phyloP scores from a whole-genome alignment of 2,797 vertebrate genomes.

The Neostethus bicornis region DNA sequence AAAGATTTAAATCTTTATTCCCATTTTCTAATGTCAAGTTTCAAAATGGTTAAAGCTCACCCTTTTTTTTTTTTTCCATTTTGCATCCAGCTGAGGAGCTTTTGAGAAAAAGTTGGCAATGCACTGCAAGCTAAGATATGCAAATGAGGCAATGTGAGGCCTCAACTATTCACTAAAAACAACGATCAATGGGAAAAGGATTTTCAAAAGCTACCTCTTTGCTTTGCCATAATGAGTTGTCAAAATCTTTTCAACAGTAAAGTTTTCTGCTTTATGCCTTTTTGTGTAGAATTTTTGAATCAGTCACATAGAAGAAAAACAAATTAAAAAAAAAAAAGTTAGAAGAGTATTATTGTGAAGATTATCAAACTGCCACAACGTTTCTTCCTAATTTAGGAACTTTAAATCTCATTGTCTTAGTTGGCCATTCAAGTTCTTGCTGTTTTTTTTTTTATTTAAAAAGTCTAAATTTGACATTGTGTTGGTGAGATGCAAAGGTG shows the following conservation, averaged over 20 bases:
- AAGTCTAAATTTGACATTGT: not conserved
- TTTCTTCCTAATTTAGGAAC: too few species aligned
- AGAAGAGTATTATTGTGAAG: too few species aligned
- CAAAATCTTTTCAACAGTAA: not conserved
- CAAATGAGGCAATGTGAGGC: conserved; percentile 1
- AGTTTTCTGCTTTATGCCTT: too few species aligned
- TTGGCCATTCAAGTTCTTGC: too few species aligned
- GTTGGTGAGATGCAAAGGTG: not conserved
- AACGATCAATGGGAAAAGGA: conserved; percentile 3
- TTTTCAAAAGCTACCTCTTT: not conserved
- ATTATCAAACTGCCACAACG: too few species aligned
- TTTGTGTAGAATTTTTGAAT: not conserved
- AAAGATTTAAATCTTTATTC: not conserved
- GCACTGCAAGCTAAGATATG: not conserved
- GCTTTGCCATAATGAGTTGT: not conserved
- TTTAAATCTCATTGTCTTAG: too few species aligned
- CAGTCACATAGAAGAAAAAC: too few species aligned
- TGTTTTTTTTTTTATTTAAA: not conserved
- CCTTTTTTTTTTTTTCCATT: not conserved
- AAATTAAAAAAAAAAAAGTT: too few species aligned
- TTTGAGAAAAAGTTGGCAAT: not conserved
- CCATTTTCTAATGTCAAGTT: not conserved
- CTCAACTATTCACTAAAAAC: conserved; percentile 4
- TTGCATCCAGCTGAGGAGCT: not conserved
- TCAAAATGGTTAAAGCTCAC: not conserved